Percentiles rank a stretch among this genome's conserved stretches.
Conservation (phyloP, 2,888 invertebrate genomes). For the Hedychridium roseum region DNA sequence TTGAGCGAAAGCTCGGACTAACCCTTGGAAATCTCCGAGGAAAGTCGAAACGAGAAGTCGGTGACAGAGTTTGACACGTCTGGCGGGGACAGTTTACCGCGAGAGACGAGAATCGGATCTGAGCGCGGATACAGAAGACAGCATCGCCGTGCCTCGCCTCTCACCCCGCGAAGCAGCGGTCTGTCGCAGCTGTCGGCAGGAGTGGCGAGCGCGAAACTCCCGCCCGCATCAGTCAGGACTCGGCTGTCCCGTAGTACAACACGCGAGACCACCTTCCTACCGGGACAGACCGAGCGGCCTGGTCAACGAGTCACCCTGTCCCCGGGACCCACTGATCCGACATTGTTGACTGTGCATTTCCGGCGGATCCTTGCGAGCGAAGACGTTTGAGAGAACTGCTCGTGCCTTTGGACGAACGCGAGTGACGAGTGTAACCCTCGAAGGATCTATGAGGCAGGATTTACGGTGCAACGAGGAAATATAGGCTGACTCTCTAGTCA, state of each 20-base stretch:
- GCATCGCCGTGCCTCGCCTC: conserved; percentile 26
- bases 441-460: too few relatives aligned
- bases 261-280: conserved; percentile 14
- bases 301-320: conserved; percentile 3
- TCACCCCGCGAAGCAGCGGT: conserved; percentile 7
- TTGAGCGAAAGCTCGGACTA: too few relatives aligned
- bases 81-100: conserved; percentile 22
- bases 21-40: too few relatives aligned
- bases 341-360: too few relatives aligned
- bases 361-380: too few relatives aligned
- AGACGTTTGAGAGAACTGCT: too few relatives aligned
- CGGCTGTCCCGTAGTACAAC: conserved; percentile 48
- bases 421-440: too few relatives aligned
- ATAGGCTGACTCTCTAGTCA: too few relatives aligned
- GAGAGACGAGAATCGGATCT: background rate
- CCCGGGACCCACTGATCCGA: too few relatives aligned
- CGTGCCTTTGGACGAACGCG: too few relatives aligned
- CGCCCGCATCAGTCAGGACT: conserved; percentile 48
- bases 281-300: conserved; percentile 4
- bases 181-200: conserved; percentile 5
- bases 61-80: conserved; percentile 9
- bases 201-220: conserved; percentile 11
- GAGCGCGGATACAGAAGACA: too few relatives aligned
- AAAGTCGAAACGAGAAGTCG: conserved; percentile 5
- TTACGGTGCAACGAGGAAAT: too few relatives aligned